phyloP scores from a whole-genome alignment of 2,888 invertebrate genomes.

The Amorpha juglandis region DNA sequence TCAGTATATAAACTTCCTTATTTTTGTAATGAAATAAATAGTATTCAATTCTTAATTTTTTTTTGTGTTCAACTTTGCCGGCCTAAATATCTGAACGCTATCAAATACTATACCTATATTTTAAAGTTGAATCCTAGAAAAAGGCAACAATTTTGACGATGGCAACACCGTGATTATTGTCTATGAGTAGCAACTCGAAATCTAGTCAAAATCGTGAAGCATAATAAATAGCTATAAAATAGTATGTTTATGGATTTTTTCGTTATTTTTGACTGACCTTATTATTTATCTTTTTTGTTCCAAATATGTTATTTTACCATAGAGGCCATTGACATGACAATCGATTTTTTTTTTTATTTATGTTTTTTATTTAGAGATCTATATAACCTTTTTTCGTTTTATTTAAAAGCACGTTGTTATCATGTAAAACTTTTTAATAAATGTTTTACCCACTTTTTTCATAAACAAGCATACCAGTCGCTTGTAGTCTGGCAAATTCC shows the following conservation, averaged over 20 bases:
- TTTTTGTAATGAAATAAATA: constrained; percentile 8
- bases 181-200: constrained; percentile 27
- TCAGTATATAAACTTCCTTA: constrained; percentile 22
- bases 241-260: constrained; percentile 8
- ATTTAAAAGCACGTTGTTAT: neutral
- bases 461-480: neutral
- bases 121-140: constrained; percentile 12
- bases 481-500: neutral
- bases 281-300: too few relatives aligned
- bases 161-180: neutral
- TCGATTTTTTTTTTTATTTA: neutral
- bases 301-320: neutral
- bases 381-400: neutral
- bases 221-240: constrained; percentile 34
- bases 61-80: neutral
- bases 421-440: neutral
- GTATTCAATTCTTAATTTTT: neutral
- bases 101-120: constrained; percentile 27
- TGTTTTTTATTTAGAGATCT: neutral
- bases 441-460: neutral
- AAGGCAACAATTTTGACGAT: neutral
- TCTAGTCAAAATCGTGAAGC: constrained; percentile 50
- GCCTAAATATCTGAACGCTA: constrained; percentile 30
- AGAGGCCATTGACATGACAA: neutral
- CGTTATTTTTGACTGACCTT: constrained; percentile 14